phyloP scores from a whole-genome alignment of 2,888 invertebrate species.

The Ischnus inquisitorius region DNA sequence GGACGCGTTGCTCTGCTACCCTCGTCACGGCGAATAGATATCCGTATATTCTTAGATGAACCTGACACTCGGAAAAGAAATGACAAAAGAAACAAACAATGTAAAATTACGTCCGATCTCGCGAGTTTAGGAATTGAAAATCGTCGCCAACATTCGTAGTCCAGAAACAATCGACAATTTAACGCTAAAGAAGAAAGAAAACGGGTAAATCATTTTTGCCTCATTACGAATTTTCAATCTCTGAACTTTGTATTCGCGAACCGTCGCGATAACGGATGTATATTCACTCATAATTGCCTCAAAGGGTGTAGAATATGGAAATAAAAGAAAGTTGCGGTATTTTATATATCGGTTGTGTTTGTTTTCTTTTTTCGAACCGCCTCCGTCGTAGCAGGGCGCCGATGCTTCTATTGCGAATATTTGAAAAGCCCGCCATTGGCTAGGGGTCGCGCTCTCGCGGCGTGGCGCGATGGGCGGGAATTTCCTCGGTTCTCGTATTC shows the following conservation, averaged over 20 bases:
- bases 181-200: not conserved
- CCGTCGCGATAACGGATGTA: conserved; percentile 70
- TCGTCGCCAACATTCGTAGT: conserved; percentile 13
- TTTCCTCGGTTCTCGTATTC: not conserved
- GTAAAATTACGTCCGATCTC: conserved; percentile 51
- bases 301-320: conserved; percentile 75
- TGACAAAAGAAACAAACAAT: conserved; percentile 29
- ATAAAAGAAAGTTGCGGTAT: conserved; percentile 81
- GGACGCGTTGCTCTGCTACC: conserved; percentile 56
- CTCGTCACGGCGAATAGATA: conserved; percentile 45
- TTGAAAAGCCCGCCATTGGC: conserved; percentile 33
- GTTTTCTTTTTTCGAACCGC: conserved; percentile 41
- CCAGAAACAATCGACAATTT: not conserved
- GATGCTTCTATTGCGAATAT: not conserved
- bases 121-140: conserved; percentile 58
- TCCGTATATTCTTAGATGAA: conserved; percentile 61
- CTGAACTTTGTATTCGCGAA: conserved; percentile 67
- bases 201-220: conserved; percentile 20
- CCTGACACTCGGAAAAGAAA: conserved; percentile 46
- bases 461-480: conserved; percentile 20
- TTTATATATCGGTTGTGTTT: conserved; percentile 76
- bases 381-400: not conserved
- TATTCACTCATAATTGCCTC: conserved; percentile 77
- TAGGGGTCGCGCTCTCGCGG: not conserved
- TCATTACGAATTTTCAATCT: conserved; percentile 51